Conservation (phyloP, 2,797 vertebrate genomes). For the Gymnothorax reevesii region DNA sequence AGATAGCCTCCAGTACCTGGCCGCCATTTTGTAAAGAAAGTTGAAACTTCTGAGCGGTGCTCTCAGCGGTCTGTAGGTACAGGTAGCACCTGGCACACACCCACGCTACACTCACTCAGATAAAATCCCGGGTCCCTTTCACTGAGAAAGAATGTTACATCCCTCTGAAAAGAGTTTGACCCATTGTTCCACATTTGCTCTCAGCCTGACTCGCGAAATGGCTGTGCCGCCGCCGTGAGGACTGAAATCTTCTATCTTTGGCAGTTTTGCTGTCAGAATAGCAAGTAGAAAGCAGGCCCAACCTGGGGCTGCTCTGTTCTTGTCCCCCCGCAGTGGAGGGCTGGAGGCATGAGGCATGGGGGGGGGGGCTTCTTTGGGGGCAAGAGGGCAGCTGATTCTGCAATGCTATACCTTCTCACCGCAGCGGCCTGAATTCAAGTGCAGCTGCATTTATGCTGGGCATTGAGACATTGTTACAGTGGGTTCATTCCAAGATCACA, state of each 20-base stretch:
- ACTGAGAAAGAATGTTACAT: background rate
- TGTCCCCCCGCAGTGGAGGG: background rate
- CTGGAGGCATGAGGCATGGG: background rate
- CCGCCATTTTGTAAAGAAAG: background rate
- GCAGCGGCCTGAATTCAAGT: background rate
- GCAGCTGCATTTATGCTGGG: background rate
- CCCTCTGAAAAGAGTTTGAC: conserved; percentile 1
- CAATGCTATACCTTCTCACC: too few relatives aligned
- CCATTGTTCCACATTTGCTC: conserved; percentile 14
- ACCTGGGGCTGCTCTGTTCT: background rate
- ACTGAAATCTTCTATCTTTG: background rate
- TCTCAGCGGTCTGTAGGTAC: background rate
- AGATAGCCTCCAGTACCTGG: background rate
- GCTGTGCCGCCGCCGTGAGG: background rate
- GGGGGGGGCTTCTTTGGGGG: background rate
- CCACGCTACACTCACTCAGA: background rate
- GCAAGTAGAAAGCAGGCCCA: background rate
- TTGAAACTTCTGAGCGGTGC: conserved; percentile 16
- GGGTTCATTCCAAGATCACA: background rate
- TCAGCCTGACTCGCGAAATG: background rate
- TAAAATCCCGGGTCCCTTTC: background rate
- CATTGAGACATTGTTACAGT: background rate
- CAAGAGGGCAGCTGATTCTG: background rate
- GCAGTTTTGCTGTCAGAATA: background rate
- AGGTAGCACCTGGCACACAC: background rate